Conservation (phyloP, 1,140 invertebrate species). For the Papilio machaon region DNA sequence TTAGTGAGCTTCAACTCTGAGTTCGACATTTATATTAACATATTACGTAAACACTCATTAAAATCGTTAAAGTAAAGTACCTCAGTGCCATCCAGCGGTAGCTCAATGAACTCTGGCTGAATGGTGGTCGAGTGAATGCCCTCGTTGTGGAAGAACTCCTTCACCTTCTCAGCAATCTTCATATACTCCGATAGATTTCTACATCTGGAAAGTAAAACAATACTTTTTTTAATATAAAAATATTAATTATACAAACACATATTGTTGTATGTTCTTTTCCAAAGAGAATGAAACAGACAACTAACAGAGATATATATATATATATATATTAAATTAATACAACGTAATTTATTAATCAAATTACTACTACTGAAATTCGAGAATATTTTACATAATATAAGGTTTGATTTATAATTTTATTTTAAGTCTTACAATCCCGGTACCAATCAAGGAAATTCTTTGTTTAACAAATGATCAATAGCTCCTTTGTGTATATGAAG, state of each 20-base stretch:
- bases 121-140: constrained; percentile 95
- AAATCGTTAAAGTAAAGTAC: constrained; percentile 44
- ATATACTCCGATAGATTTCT: constrained; percentile 94
- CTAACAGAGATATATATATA: too few relatives aligned
- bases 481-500: background rate
- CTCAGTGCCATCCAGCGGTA: constrained; percentile 80
- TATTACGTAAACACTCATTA: too few relatives aligned
- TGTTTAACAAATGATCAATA: background rate
- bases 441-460: background rate
- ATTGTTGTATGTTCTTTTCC: too few relatives aligned
- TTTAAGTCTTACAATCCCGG: background rate
- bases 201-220: constrained; percentile 83
- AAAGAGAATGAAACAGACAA: too few relatives aligned
- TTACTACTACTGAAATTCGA: too few relatives aligned
- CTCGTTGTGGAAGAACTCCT: constrained; percentile 97
- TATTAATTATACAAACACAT: background rate
- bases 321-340: too few relatives aligned
- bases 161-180: constrained; percentile 96
- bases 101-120: constrained; percentile 95
- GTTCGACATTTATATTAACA: too few relatives aligned
- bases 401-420: too few relatives aligned
- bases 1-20: too few relatives aligned
- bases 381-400: too few relatives aligned
- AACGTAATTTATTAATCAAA: too few relatives aligned
- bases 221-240: background rate